These are phyloP conservation scores for Calidris pygmaea DNA, from an alignment of 2,113 vertebrate genomes.

Conservation along the genomic window DNA sequence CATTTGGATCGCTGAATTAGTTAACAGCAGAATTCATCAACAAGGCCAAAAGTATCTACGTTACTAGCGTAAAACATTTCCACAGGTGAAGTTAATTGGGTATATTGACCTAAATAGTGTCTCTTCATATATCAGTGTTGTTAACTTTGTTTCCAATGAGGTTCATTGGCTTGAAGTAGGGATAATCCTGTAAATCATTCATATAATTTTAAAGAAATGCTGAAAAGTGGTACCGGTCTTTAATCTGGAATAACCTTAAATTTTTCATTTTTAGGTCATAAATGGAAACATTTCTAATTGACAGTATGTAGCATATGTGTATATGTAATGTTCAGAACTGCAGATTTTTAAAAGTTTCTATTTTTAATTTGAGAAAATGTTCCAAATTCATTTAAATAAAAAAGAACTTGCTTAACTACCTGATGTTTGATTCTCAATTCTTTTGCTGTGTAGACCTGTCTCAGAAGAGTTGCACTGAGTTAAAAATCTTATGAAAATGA, in stretches of 20 bases:
- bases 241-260: conserved; percentile 16
- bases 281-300: conserved; percentile 34
- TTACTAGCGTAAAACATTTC: background rate
- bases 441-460: background rate
- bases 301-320: conserved; percentile 52
- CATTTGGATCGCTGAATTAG: background rate
- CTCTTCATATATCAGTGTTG: background rate
- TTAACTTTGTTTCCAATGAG: background rate
- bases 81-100: background rate
- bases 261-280: conserved; percentile 5
- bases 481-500: background rate
- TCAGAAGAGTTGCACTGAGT: background rate
- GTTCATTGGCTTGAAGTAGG: background rate
- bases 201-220: background rate
- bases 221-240: background rate
- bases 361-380: conserved; percentile 66
- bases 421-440: background rate
- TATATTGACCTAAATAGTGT: background rate
- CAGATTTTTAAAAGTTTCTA: conserved; percentile 64
- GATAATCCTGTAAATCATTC: background rate
- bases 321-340: conserved; percentile 50
- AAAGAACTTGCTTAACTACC: conserved; percentile 36
- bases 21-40: background rate
- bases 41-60: background rate
- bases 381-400: conserved; percentile 66